Percentiles rank a stretch among this genome's conserved stretches.
Evolutionary conservation across 1,140 invertebrate species (phyloP).

Genomic region (Saccostrea glomerata): DNA sequence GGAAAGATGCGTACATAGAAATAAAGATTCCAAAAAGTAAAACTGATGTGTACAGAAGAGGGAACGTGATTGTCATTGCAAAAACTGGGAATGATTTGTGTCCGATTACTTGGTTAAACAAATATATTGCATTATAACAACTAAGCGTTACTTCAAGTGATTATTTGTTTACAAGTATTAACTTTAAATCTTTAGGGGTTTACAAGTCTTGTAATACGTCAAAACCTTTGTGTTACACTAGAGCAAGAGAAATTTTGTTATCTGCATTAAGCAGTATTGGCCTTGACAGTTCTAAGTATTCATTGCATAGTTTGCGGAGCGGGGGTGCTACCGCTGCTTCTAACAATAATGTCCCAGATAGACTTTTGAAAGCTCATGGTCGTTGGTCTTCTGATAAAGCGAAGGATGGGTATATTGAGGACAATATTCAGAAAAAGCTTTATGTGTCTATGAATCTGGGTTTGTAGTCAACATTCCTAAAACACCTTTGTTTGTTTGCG

Average conservation of each 20-base stretch:
- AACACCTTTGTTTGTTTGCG: slow-evolving; percentile 17
- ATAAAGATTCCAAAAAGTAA: slow-evolving; percentile 16
- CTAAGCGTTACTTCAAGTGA: background rate
- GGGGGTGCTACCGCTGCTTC: slow-evolving; percentile 38
- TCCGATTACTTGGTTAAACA: no score
- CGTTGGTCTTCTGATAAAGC: slow-evolving; percentile 46
- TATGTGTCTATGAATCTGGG: slow-evolving; percentile 35
- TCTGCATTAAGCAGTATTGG: background rate
- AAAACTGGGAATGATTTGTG: slow-evolving; percentile 43
- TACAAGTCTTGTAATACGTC: background rate
- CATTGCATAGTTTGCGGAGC: slow-evolving; percentile 40
- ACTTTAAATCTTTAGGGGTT: slow-evolving; percentile 15
- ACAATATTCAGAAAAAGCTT: slow-evolving; percentile 23
- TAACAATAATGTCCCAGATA: slow-evolving; percentile 22
- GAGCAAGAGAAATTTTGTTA: slow-evolving; percentile 35
- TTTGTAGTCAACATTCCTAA: background rate
- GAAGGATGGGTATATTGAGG: slow-evolving; percentile 46
- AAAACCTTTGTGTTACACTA: slow-evolving; percentile 43
- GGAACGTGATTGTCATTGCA: slow-evolving; percentile 26
- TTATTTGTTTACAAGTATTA: slow-evolving; percentile 44
- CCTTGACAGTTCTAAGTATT: slow-evolving; percentile 25
- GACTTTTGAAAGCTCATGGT: slow-evolving; percentile 36
- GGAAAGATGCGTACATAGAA: background rate
- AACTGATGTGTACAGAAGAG: slow-evolving; percentile 44
- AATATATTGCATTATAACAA: slow-evolving; percentile 29